Conservation (phyloP, 2,113 vertebrate genomes). For the Malaclemys terrapin region DNA sequence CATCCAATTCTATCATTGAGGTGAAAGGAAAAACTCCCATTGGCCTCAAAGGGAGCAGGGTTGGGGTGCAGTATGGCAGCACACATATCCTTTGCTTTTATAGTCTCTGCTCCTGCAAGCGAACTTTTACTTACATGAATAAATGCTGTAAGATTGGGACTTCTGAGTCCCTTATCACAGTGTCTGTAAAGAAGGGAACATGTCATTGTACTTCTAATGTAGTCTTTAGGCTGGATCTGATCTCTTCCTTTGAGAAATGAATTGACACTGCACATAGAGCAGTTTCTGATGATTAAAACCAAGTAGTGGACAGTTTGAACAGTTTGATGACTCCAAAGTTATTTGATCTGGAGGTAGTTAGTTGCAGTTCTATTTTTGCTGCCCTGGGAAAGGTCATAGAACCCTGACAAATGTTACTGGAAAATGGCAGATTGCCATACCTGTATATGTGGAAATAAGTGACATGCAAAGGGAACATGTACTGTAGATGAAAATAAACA, state of each 20-base stretch:
- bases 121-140: neutral
- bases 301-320: neutral
- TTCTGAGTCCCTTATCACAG: neutral
- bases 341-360: slow-evolving; percentile 25
- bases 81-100: neutral
- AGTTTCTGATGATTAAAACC: neutral
- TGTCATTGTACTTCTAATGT: accelerated
- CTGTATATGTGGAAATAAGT: neutral
- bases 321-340: slow-evolving; percentile 26
- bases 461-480: neutral
- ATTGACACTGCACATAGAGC: neutral
- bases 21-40: neutral
- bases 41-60: neutral
- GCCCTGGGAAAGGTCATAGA: slow-evolving; percentile 44
- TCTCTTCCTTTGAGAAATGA: neutral
- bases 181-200: neutral
- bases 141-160: neutral
- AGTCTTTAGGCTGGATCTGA: neutral
- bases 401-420: slow-evolving; percentile 40
- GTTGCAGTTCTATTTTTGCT: slow-evolving; percentile 60
- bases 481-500: neutral
- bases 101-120: neutral
- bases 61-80: neutral
- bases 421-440: neutral
- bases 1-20: neutral